A percentile compares a stretch with the other conserved stretches of the same genome.
These are phyloP conservation scores for Odontamblyopus lacepedii DNA, from an alignment of 2,797 vertebrate species.

Conservation along the genomic window DNA sequence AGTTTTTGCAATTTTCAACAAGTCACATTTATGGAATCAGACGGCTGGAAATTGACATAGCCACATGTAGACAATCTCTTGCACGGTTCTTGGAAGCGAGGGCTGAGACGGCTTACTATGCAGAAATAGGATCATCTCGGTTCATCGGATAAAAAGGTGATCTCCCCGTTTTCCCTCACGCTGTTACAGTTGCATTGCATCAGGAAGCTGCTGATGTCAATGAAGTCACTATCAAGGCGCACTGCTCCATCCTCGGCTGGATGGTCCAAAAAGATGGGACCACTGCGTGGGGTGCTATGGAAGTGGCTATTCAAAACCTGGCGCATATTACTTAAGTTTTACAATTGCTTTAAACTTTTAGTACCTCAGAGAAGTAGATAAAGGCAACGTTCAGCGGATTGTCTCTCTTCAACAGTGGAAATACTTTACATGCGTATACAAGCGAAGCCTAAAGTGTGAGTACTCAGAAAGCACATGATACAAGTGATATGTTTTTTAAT, in stretches of 20 bases:
- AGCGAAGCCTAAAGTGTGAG: not conserved
- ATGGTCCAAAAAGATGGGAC: not conserved
- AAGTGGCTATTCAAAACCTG: conserved; percentile 32
- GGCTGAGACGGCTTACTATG: conserved; percentile 64
- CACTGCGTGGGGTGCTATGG: conserved; percentile 30
- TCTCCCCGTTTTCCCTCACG: conserved; percentile 55
- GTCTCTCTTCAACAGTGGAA: not conserved
- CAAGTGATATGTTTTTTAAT: not conserved
- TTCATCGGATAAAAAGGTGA: conserved; percentile 75
- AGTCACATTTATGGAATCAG: conserved; percentile 29
- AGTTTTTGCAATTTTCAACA: conserved; percentile 41
- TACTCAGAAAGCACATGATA: not conserved
- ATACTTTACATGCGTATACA: not conserved
- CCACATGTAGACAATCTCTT: conserved; percentile 26
- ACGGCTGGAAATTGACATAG: conserved; percentile 8
- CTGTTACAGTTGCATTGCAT: conserved; percentile 78
- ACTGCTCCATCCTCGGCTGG: conserved; percentile 36
- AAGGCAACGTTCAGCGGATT: too few species aligned
- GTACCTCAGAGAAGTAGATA: too few species aligned
- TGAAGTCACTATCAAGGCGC: conserved; percentile 66
- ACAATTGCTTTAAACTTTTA: not conserved
- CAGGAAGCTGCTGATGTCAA: conserved; percentile 72
- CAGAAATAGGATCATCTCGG: conserved; percentile 70
- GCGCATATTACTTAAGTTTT: not conserved
- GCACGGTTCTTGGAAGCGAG: conserved; percentile 37